phyloP scores from a whole-genome alignment of 2,888 invertebrate species.

The Patella depressa region DNA sequence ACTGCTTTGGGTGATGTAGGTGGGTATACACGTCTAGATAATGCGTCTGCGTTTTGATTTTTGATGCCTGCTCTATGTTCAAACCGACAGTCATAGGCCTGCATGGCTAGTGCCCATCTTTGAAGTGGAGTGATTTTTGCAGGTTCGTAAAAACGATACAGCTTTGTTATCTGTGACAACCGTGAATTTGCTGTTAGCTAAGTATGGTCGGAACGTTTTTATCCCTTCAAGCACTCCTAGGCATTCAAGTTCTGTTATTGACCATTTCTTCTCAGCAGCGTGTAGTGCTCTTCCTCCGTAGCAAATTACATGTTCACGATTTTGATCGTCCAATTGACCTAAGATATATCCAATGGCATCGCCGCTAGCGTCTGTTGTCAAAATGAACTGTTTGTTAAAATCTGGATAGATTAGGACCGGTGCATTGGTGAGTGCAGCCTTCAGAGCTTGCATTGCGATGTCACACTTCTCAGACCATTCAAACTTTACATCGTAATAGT shows the following conservation, averaged over 20 bases:
- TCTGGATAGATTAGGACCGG: constrained; percentile 40
- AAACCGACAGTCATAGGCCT: constrained; percentile 21
- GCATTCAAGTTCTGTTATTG: constrained; percentile 37
- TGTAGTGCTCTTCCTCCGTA: constrained; percentile 39
- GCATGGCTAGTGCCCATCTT: constrained; percentile 9
- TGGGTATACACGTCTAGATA: constrained; percentile 30
- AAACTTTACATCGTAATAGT: constrained; percentile 36
- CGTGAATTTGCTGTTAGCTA: constrained; percentile 35
- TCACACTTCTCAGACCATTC: constrained; percentile 36
- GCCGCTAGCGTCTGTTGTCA: constrained; percentile 35
- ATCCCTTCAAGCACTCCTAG: constrained; percentile 42
- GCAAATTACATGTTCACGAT: constrained; percentile 30
- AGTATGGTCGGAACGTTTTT: constrained; percentile 35
- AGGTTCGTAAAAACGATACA: constrained; percentile 35
- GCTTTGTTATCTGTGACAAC: constrained; percentile 42
- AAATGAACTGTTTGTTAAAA: constrained; percentile 32
- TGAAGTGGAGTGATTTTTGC: constrained; percentile 34
- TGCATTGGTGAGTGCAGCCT: constrained; percentile 24
- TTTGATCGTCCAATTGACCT: constrained; percentile 34
- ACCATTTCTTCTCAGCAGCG: constrained; percentile 32
- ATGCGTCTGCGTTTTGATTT: constrained; percentile 28
- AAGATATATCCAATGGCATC: constrained; percentile 33
- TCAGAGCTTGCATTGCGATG: constrained; percentile 29
- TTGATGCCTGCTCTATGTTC: constrained; percentile 18
- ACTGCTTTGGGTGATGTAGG: too few species aligned